Percentiles rank a stretch among this genome's conserved stretches.
These are phyloP conservation scores for Dolichoris vasculosae DNA, from an alignment of 1,140 invertebrate species.

Conservation along the genomic window DNA sequence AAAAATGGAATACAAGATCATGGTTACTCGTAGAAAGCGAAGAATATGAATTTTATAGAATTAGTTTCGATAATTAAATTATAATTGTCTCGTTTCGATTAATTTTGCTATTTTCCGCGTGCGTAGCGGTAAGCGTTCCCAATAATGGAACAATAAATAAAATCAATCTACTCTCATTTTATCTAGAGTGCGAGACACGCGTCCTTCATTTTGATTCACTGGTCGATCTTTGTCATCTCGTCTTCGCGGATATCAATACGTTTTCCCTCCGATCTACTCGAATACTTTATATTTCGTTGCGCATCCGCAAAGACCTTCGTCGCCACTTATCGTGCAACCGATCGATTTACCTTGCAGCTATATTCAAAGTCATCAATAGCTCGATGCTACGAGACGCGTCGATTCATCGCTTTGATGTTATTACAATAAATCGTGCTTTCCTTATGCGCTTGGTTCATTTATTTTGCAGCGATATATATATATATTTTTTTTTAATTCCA, in stretches of 20 bases:
- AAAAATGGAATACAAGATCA: background rate
- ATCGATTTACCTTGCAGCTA: background rate
- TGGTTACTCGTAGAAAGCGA: background rate
- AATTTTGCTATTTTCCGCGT: conserved; percentile 29
- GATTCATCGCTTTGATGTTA: conserved; percentile 24
- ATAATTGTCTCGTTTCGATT: conserved; percentile 43
- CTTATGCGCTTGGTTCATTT: background rate
- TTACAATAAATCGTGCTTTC: background rate
- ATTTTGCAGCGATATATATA: background rate
- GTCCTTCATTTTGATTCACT: conserved; percentile 64
- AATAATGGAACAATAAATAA: conserved; percentile 72
- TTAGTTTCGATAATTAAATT: background rate
- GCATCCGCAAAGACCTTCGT: conserved; percentile 4
- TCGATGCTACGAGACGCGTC: conserved; percentile 2
- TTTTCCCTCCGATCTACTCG: background rate
- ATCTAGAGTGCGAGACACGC: conserved; percentile 60
- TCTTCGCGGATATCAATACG: background rate
- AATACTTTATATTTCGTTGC: background rate
- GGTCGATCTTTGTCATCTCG: conserved; percentile 55
- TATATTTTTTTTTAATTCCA: conserved; percentile 38
- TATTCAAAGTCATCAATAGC: background rate
- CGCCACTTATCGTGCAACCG: background rate
- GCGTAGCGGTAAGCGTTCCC: conserved; percentile 57
- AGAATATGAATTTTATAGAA: background rate
- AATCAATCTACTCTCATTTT: conserved; percentile 70